These are phyloP conservation scores for Brachionus rubens DNA, from an alignment of 1,140 invertebrate genomes.

Conservation along the genomic window DNA sequence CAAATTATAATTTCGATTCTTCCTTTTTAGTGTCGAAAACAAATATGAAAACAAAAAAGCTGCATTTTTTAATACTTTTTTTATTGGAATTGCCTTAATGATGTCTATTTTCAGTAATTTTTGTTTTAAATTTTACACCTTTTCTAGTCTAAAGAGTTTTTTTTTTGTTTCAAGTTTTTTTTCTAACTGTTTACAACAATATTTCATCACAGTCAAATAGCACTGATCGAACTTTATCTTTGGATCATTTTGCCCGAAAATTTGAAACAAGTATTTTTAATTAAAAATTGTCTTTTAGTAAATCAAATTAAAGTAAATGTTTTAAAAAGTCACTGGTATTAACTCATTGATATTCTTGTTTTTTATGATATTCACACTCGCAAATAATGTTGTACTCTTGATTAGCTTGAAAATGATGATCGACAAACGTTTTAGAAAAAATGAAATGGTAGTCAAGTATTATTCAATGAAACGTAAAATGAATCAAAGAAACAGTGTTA, in stretches of 20 bases:
- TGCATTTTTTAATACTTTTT: not conserved
- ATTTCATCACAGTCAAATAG: too few species aligned
- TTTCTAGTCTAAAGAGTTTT: too few species aligned
- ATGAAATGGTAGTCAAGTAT: slow-evolving; percentile 8
- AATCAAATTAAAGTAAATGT: too few species aligned
- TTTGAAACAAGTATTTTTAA: too few species aligned
- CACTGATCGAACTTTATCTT: too few species aligned
- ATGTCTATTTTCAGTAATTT: not conserved
- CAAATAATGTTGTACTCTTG: not conserved
- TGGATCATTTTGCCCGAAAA: too few species aligned
- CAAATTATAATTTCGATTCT: too few species aligned
- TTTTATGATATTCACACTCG: not conserved
- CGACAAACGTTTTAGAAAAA: slow-evolving; percentile 2
- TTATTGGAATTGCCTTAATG: not conserved
- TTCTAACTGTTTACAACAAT: too few species aligned
- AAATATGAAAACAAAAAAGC: not conserved
- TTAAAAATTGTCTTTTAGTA: too few species aligned
- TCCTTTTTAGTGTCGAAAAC: not conserved
- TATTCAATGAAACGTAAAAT: not conserved
- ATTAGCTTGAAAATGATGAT: not conserved
- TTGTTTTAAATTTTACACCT: too few species aligned
- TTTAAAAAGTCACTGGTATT: not conserved
- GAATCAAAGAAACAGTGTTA: not conserved
- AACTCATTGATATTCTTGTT: not conserved
- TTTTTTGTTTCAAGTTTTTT: too few species aligned